Conservation (phyloP, 1,140 invertebrate genomes). For the Lineus longissimus region DNA sequence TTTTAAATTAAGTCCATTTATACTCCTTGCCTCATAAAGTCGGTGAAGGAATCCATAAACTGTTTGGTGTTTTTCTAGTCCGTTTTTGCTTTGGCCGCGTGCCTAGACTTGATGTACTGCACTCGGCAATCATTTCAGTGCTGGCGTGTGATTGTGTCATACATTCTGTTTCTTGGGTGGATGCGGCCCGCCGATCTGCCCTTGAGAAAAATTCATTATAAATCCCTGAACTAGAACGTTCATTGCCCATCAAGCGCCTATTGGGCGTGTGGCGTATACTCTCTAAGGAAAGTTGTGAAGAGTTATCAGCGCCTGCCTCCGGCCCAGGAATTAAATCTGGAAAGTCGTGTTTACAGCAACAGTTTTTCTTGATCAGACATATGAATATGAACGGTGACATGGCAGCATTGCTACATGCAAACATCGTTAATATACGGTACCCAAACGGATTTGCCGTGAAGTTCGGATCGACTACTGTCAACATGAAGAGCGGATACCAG, state of each 20-base stretch:
- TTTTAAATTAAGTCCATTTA: no score
- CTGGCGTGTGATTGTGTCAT: no score
- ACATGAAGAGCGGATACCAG: slow-evolving; percentile 83
- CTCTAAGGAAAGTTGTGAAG: background rate
- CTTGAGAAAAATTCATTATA: slow-evolving; percentile 4
- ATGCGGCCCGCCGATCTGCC: no score
- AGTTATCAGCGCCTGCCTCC: background rate
- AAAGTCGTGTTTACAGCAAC: slow-evolving; percentile 1
- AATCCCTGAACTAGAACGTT: background rate
- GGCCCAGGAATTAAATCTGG: background rate
- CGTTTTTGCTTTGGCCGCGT: no score
- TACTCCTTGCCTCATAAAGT: no score
- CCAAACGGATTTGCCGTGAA: slow-evolving; percentile 23
- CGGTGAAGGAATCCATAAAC: no score
- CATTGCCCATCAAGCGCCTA: background rate
- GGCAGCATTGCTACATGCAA: slow-evolving; percentile 54
- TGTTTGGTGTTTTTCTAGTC: no score
- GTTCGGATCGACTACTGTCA: slow-evolving; percentile 63
- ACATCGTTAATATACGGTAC: slow-evolving; percentile 36
- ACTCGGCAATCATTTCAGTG: no score
- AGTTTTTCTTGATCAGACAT: slow-evolving; percentile 6
- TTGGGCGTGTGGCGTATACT: slow-evolving; percentile 1
- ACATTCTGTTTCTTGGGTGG: no score
- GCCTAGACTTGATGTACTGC: no score
- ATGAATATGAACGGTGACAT: slow-evolving; percentile 39